Conservation (phyloP, 2,113 vertebrate species). For the Ia io region DNA sequence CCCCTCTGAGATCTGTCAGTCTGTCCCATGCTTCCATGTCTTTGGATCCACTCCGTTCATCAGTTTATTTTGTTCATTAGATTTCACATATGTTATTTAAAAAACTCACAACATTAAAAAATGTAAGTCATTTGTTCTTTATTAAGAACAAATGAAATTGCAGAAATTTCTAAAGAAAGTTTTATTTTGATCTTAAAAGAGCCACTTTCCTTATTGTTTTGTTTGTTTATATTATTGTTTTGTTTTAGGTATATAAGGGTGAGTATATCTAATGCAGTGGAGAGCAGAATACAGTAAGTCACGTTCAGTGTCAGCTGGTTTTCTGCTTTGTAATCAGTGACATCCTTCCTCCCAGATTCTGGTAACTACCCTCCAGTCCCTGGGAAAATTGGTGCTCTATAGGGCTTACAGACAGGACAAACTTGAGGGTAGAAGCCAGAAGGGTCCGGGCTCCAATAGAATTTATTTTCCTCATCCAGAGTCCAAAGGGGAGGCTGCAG, state of each 20-base stretch:
- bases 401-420: background rate
- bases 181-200: background rate
- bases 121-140: background rate
- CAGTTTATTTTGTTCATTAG: no score
- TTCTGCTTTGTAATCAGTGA: background rate
- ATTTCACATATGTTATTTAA: background rate
- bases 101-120: background rate
- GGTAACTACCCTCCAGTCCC: background rate
- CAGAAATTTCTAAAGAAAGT: background rate
- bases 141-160: background rate
- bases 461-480: background rate
- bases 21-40: no score
- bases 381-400: accelerated
- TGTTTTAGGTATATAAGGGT: background rate
- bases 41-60: no score
- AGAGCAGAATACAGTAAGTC: background rate
- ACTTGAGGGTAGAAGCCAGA: background rate
- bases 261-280: background rate
- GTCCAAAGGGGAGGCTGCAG: background rate
- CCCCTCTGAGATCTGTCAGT: no score
- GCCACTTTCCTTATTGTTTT: background rate
- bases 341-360: background rate
- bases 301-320: background rate
- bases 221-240: background rate
- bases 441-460: background rate